Conservation (phyloP, 92 coral and sea anemone species). For the Phymanthus crucifer region DNA sequence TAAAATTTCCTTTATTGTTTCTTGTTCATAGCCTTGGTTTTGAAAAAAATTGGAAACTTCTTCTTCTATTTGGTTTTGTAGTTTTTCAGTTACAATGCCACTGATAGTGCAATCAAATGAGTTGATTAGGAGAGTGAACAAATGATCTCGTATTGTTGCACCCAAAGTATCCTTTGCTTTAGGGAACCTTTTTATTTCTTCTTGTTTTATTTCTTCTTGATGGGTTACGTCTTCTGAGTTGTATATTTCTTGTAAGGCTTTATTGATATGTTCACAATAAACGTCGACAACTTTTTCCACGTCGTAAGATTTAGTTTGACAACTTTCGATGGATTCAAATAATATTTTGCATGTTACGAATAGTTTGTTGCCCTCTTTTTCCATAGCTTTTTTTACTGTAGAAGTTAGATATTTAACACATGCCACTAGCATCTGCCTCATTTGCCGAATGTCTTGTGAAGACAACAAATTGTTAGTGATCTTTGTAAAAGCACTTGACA, state of each 20-base stretch:
- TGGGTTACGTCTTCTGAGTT: neutral
- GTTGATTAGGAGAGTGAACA: neutral
- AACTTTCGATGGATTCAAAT: neutral
- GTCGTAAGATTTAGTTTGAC: neutral
- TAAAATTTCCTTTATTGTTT: neutral
- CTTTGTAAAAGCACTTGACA: neutral
- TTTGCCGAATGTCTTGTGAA: neutral
- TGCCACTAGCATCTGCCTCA: neutral
- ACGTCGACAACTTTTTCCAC: neutral
- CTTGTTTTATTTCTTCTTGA: neutral
- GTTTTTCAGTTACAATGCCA: neutral
- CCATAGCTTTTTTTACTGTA: neutral
- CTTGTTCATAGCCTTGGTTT: neutral
- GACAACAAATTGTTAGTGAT: neutral
- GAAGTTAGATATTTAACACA: neutral
- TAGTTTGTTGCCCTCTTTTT: neutral
- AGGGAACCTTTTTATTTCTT: neutral
- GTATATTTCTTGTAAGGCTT: neutral
- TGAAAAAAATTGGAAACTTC: neutral
- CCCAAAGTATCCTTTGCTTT: neutral
- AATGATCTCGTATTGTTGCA: neutral
- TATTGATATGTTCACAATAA: neutral
- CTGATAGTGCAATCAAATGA: neutral
- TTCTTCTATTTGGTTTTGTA: neutral
- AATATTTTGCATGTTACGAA: neutral